Evolutionary conservation across 2,797 vertebrate genomes (phyloP), one percentile per base, ranked within the genome.

Genomic region (Argentina silus): DNA sequence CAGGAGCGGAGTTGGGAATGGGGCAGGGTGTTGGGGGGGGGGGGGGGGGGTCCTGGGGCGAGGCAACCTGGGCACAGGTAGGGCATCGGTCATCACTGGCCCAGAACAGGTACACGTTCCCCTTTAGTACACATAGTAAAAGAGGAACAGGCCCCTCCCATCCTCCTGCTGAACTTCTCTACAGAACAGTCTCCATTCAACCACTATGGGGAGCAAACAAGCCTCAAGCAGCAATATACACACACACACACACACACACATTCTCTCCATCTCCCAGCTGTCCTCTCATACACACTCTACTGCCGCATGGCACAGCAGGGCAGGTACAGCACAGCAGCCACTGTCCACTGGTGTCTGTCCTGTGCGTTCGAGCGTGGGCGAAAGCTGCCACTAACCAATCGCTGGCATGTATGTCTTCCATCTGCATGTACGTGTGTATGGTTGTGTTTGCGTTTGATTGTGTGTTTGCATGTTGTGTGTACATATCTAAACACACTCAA

Each of bases 401-500:
- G 4, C 27, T 36, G 4, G 27, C 27, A 36, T 36, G 27, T 36
- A 36, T 36, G 27, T 36, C 27, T 36, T 36, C 27, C 27, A 36
- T 36, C 27, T 36, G 27, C 27, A 36, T 36, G 27, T 36, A 36
- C 27, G 4, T 36, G 27, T 36, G 27, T 36, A 4, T 36, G 27
- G 27, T 36, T 36, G 27, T 36, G 27, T 36, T 4, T 4, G 27
- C 4, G 27, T 36, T 36, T 36, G 27, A 36, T 36, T 36, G 27
- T 36, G 27, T 36, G 27, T 21, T 27, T 12, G 6, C 59, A 27
- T 15, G 63, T 7, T 47, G n/a, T 11, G 27, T 44, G n/a, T 65
- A 3, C 4, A 36, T 17, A 47, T 69, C 27, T 43, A n/a, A 21
- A 27, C 55, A 19, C 36, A 51, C 74, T 90, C 84, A 95, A 90